These are phyloP conservation scores for Erebia palarica DNA, from an alignment of 2,888 invertebrate species.

Conservation along the genomic window DNA sequence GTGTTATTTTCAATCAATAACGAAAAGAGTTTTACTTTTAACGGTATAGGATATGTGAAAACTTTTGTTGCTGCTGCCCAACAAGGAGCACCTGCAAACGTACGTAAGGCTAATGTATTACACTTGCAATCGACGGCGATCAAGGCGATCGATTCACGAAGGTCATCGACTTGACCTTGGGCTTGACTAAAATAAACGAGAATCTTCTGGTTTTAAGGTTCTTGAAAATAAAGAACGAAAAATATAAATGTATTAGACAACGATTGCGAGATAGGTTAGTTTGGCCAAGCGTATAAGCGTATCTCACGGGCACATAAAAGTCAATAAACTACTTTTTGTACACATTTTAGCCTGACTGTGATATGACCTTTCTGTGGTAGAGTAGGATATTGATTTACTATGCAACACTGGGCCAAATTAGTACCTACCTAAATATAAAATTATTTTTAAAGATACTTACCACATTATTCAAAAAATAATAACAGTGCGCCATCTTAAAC, in stretches of 20 bases:
- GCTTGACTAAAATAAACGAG: conserved; percentile 10
- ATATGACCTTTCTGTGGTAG: neutral
- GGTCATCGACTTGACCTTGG: conserved; percentile 29
- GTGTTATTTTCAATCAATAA: no score
- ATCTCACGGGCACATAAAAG: neutral
- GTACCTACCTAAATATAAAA: neutral
- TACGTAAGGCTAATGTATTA: neutral
- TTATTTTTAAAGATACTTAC: no score
- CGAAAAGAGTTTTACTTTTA: no score
- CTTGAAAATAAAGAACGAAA: conserved; percentile 23
- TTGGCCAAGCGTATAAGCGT: conserved; percentile 19
- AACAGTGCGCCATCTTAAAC: no score
- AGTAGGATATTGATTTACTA: neutral
- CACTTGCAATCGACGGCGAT: conserved; percentile 6
- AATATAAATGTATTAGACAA: conserved; percentile 28
- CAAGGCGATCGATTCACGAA: conserved; percentile 16
- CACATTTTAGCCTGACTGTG: neutral
- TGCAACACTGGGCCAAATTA: neutral
- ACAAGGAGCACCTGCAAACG: no score
- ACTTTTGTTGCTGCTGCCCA: no score
- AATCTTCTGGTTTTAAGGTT: no score
- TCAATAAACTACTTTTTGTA: neutral
- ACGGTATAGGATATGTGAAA: no score
- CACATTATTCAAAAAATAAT: no score
- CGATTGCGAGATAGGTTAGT: conserved; percentile 17